A percentile compares a stretch with the other conserved stretches of the same genome.
phyloP scores from a whole-genome alignment of 2,797 vertebrate genomes.

The Sphenodon punctatus region DNA sequence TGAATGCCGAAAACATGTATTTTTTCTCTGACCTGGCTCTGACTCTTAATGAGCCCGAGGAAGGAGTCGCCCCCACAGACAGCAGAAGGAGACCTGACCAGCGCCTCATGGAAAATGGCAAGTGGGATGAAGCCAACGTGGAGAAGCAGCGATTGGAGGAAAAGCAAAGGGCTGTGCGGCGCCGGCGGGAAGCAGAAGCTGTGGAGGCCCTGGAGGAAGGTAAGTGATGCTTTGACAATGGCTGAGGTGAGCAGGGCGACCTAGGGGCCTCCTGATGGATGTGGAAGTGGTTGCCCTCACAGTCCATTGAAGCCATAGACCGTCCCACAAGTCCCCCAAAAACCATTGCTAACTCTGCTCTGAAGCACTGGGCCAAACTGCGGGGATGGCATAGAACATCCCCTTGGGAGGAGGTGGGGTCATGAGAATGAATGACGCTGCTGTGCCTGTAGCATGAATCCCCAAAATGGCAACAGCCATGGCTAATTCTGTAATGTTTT shows the following conservation, averaged over 20 bases:
- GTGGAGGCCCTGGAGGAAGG: constrained; percentile 74
- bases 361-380: background rate
- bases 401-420: no score
- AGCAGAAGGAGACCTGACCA: constrained; percentile 80
- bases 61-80: constrained; percentile 76
- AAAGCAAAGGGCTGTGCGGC: constrained; percentile 74
- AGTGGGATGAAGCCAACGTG: constrained; percentile 81
- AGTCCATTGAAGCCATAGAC: no score
- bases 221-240: constrained; percentile 11
- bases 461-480: no score
- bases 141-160: constrained; percentile 83
- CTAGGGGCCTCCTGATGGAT: background rate
- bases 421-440: no score
- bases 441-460: no score
- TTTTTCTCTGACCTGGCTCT: constrained; percentile 81
- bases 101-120: constrained; percentile 81
- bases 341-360: background rate
- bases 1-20: constrained; percentile 83
- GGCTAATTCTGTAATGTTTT: no score
- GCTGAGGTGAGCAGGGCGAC: background rate
- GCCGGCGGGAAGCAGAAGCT: constrained; percentile 64
- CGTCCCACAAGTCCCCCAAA: background rate
- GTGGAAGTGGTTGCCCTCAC: no score
- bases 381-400: no score
- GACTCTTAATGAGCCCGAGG: constrained; percentile 79